Evolutionary conservation across 2,888 invertebrate genomes (phyloP), one percentile per base, ranked within the genome.

Genomic region (Heteropelma amictum): DNA sequence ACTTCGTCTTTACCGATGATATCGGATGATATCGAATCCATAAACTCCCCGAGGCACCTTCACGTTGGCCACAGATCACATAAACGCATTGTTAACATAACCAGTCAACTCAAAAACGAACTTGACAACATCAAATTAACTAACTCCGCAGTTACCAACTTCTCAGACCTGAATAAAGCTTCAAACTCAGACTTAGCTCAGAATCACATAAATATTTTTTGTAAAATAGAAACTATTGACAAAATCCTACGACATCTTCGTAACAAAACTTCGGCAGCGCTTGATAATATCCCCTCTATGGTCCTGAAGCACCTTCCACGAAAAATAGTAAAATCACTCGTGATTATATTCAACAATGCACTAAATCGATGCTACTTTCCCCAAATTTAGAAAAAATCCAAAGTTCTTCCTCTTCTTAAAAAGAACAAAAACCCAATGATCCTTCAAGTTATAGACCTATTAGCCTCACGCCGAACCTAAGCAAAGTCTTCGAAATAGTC

Each of bases 391-490:
- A 76, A 72, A 47, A 23, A 7, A 6, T 30, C 76, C 0, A 72
- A 72, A 72, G 40, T 71, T 1, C 14, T 61, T 1, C 72, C 64
- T 1, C 42, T 76, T 5, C 38, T 72, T 0, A 69, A 63, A 42
- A 68, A 68, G 53, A 10, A 45, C 4, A 60, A 60, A 33, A 61
- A 68, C 28, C 72, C 0, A 14, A 28, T 12, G 47, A 64, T 10
- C 56, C 68, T 10, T 21, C 76, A 1, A 76, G 72, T 26, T 72
- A 76, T 21, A 26, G 76, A 1, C 72, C 77, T 3, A 73, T 77
- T 8, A 77, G 65, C 45, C 70, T 73, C 0, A 73, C 72, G 0
- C 61, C 70, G 0, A 60, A 26, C 8, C 26, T 73, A 3, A 70
- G 77, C 35, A 77, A 77, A 42, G 63, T 69, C 1, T 70, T 26